Percentiles rank a stretch among this genome's conserved stretches.
phyloP scores from a whole-genome alignment of 2,888 invertebrate genomes.

The Drosophila infuscata region DNA sequence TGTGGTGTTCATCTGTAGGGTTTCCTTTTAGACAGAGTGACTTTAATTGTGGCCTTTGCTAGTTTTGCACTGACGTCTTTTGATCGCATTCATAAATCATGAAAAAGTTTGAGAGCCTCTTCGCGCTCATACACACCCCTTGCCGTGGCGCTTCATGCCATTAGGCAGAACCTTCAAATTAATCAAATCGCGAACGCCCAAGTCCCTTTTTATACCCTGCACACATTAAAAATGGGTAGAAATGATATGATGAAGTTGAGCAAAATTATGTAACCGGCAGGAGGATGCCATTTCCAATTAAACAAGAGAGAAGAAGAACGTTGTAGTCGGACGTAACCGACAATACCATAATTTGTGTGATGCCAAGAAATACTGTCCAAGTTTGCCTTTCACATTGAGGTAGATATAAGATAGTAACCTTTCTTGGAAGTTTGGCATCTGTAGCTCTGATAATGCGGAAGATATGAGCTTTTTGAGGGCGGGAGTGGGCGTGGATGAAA shows the following conservation, averaged over 20 bases:
- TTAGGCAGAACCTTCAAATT: constrained; percentile 7
- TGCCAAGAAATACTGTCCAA: no score
- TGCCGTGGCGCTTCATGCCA: not conserved
- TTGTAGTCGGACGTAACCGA: no score
- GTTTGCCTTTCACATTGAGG: no score
- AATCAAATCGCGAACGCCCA: constrained; percentile 16
- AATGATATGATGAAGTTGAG: not conserved
- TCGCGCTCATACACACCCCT: not conserved
- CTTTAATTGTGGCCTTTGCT: not conserved
- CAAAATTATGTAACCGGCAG: not conserved
- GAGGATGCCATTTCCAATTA: not conserved
- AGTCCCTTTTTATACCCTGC: not conserved
- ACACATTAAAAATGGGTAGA: not conserved
- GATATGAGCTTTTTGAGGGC: no score
- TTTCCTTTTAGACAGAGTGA: constrained; percentile 1
- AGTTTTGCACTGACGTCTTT: not conserved
- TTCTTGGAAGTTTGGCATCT: no score
- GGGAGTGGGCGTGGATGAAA: no score
- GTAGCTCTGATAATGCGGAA: no score
- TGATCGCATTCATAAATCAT: constrained; percentile 23
- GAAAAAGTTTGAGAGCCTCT: not conserved
- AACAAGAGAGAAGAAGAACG: no score
- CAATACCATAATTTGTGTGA: no score
- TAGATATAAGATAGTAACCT: no score
- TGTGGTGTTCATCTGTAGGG: constrained; percentile 1